Conservation (phyloP, 92 coral and sea anemone species). For the Porites evermanni region DNA sequence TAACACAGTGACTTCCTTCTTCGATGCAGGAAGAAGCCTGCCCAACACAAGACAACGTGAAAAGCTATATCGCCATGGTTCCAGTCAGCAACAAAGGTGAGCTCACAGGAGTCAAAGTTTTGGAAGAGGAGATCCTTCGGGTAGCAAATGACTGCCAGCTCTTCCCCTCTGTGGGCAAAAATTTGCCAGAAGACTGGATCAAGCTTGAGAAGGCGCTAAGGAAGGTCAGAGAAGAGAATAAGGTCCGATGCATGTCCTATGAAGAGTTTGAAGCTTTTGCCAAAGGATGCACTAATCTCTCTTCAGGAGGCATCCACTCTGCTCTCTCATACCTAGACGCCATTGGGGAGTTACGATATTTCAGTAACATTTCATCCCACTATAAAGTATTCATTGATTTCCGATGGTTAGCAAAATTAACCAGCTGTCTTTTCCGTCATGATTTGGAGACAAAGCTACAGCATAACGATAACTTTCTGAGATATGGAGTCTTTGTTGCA, state of each 20-base stretch:
- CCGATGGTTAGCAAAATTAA: conserved; percentile 79
- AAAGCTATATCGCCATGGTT: conserved; percentile 60
- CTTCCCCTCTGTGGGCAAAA: conserved; percentile 78
- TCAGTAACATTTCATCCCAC: conserved; percentile 51
- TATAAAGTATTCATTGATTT: conserved; percentile 84
- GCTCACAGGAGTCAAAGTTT: conserved; percentile 67
- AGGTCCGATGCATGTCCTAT: conserved; percentile 76
- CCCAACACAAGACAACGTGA: not conserved
- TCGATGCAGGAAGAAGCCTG: conserved; percentile 8
- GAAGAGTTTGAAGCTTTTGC: conserved; percentile 73
- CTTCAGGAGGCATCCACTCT: conserved; percentile 57
- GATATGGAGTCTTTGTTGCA: conserved; percentile 47
- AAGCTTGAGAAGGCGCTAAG: conserved; percentile 70
- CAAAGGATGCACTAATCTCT: conserved; percentile 38
- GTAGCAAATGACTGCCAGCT: conserved; percentile 71
- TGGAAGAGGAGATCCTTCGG: conserved; percentile 77
- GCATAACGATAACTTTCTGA: conserved; percentile 57
- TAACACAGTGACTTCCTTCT: no score
- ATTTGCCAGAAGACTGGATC: conserved; percentile 87
- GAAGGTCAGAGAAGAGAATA: conserved; percentile 29
- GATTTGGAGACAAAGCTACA: conserved; percentile 64
- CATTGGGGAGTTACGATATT: conserved; percentile 79
- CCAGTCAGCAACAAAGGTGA: conserved; percentile 81
- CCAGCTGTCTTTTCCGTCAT: conserved; percentile 84
- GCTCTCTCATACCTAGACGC: conserved; percentile 77